phyloP scores from a whole-genome alignment of 2,888 invertebrate species.

The Drosophila crucigera region DNA sequence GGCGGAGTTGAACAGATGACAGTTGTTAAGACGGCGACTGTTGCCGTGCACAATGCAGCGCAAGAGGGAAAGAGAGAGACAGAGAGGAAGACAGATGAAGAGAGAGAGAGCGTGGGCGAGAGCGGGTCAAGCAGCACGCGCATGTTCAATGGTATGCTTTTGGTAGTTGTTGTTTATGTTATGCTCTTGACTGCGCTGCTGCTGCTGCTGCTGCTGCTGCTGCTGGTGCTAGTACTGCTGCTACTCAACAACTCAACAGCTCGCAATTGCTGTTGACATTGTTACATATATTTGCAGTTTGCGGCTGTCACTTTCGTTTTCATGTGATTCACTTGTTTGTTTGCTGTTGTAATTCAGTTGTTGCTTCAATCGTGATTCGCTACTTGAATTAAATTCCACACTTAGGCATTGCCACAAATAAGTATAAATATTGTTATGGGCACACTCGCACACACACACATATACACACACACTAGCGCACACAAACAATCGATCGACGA shows the following conservation, averaged over 20 bases:
- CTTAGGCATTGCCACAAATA: slow-evolving; percentile 36
- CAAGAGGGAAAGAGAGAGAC: slow-evolving; percentile 3
- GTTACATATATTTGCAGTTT: slow-evolving; percentile 58
- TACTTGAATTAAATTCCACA: slow-evolving; percentile 40
- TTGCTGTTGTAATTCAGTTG: slow-evolving; percentile 40
- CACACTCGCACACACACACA: slow-evolving; percentile 21
- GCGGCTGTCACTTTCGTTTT: slow-evolving; percentile 72
- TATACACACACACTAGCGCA: slow-evolving; percentile 22
- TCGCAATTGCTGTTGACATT: slow-evolving; percentile 70
- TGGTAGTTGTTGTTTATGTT: slow-evolving; percentile 51
- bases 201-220: slow-evolving; percentile 28
- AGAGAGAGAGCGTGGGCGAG: slow-evolving; percentile 63
- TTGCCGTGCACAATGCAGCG: slow-evolving; percentile 44
- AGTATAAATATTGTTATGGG: slow-evolving; percentile 50
- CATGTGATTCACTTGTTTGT: slow-evolving; percentile 47
- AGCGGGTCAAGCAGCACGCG: slow-evolving; percentile 71
- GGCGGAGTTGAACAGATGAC: slow-evolving; percentile 46
- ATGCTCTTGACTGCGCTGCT: slow-evolving; percentile 47
- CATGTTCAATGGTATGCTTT: slow-evolving; percentile 46
- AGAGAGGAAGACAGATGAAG: slow-evolving; percentile 5
- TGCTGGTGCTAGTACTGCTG: slow-evolving; percentile 5
- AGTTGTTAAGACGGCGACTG: slow-evolving; percentile 62
- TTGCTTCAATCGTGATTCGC: slow-evolving; percentile 44
- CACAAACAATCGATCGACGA: slow-evolving; percentile 53
- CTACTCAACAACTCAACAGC: slow-evolving; percentile 24